phyloP scores from a whole-genome alignment of 2,113 vertebrate species.

The Leucopsar rothschildi region DNA sequence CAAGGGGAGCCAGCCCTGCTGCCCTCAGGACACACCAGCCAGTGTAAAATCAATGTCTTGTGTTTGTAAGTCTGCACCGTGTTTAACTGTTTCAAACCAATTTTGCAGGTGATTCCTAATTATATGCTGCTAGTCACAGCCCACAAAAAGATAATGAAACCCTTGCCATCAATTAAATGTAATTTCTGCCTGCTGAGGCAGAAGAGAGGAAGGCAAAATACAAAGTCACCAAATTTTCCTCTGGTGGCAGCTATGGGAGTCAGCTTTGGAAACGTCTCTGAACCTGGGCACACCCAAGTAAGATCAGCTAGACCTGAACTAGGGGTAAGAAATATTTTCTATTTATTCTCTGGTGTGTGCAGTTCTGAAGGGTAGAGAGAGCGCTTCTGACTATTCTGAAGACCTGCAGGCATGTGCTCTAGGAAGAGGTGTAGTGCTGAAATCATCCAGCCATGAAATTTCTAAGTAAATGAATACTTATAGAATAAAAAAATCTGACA shows the following conservation, averaged over 20 bases:
- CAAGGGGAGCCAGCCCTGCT: background rate
- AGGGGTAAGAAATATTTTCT: background rate
- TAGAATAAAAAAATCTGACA: background rate
- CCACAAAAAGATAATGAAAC: slow-evolving; percentile 5
- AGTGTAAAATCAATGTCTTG: background rate
- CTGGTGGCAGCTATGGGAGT: background rate
- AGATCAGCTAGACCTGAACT: background rate
- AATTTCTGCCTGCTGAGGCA: background rate
- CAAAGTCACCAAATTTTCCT: background rate
- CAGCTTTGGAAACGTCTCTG: background rate
- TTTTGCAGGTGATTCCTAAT: slow-evolving; percentile 31
- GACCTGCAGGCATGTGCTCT: background rate
- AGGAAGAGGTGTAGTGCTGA: background rate
- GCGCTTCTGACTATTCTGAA: background rate
- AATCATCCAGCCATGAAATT: background rate
- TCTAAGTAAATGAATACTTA: background rate
- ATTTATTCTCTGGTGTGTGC: background rate
- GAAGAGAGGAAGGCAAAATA: background rate
- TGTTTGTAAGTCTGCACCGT: background rate
- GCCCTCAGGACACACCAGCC: background rate
- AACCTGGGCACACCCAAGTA: background rate
- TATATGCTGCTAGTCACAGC: background rate
- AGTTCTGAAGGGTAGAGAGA: background rate
- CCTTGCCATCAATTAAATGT: slow-evolving; percentile 2
- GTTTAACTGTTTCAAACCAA: slow-evolving; percentile 39